Evolutionary conservation across 2,797 vertebrate genomes (phyloP), one percentile per base, ranked within the genome.

Genomic region (Acridotheres tristis): DNA sequence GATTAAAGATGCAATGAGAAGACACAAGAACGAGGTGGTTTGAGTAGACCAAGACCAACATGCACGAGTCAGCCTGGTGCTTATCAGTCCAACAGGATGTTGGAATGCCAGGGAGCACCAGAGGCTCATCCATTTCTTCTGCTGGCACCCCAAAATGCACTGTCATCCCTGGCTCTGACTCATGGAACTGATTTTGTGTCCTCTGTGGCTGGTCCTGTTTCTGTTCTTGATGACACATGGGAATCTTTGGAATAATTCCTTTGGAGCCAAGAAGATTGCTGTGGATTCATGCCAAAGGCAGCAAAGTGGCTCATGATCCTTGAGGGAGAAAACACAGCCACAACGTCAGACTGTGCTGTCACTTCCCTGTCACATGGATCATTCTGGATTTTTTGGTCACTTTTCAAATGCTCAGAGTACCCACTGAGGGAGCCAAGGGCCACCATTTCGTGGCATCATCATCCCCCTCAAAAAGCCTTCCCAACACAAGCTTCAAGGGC

Each of bases 281-380:
- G 43, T 59, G 43, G 48, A 22, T 50, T 14, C 14, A 30, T 21
- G 88, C 80, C 93, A 90, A 29, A 45, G 66, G 85, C 80, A 94
- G 66, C 82, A 66, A 84, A 38, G 43, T 23, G 40, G 77, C 74
- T 91, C 22, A 1, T 50, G 67, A 25, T 50, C 53, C 67, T 5
- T 57, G 34, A 23, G 1, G 0, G 53, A 47, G 77, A 59, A 45
- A 89, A 34, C 9, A 11, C 6, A 30, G 16, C 32, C 69, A n/a
- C 11, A 26, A 12, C 1, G 0, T 38, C 7, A 4, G 50, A 40
- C 26, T 9, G 10, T 0, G 1, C 59, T 23, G 27, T 23, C 66
- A 10, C 68, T 20, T 23, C 62, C 85, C 76, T n/a, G 22, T 62
- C 29, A 25, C n/a, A 4, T 7, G 23, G 26, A 55, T 38, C 29